A percentile compares a stretch with the other conserved stretches of the same genome.
Conservation (phyloP, 2,113 vertebrate genomes). For the Dermatemys mawii region DNA sequence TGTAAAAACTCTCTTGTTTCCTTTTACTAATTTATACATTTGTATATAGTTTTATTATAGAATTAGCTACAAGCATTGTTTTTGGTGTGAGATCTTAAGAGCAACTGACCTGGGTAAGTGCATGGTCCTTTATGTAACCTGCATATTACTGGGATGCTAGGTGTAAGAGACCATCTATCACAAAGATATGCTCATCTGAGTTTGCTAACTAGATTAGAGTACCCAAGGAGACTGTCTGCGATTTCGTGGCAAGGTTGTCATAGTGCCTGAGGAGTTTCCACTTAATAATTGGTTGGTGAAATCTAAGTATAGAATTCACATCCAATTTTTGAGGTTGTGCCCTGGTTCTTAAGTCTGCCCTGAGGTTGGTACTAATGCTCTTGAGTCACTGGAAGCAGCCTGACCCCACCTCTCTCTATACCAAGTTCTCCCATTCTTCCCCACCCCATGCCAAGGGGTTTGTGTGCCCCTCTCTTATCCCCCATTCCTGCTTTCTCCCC, state of each 20-base stretch:
- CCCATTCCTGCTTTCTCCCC: slow-evolving; percentile 13
- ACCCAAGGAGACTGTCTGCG: background rate
- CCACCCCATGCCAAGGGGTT: background rate
- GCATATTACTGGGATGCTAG: background rate
- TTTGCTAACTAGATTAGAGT: background rate
- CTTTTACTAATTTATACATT: background rate
- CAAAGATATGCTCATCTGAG: background rate
- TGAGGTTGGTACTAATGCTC: background rate
- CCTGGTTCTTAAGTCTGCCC: background rate
- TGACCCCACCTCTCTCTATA: background rate
- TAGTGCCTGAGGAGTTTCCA: background rate
- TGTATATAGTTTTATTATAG: background rate
- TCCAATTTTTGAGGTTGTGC: background rate
- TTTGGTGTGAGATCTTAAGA: background rate
- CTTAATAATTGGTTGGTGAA: background rate
- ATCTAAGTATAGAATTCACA: background rate
- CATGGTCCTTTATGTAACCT: background rate
- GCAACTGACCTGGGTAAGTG: background rate
- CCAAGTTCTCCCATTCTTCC: background rate
- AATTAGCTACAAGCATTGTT: background rate
- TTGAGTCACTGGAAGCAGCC: background rate
- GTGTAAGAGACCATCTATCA: background rate
- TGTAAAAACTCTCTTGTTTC: background rate
- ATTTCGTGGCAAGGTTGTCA: background rate
- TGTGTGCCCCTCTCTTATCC: background rate